Conservation (phyloP, 2,888 invertebrate species). For the Cheilosia variabilis region DNA sequence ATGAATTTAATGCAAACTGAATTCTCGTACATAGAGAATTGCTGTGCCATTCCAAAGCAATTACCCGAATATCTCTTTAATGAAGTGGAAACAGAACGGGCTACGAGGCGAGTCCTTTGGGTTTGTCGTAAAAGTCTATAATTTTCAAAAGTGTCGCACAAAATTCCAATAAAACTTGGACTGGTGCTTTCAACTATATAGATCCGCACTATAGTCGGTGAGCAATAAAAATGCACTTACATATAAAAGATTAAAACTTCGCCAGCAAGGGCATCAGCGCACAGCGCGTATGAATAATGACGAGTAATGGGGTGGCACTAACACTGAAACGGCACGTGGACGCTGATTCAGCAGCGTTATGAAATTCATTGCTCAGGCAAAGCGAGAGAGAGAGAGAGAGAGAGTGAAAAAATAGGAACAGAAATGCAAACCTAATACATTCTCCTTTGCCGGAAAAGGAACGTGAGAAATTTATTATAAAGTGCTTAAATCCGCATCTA, state of each 20-base stretch:
- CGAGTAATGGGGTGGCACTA: constrained; percentile 66
- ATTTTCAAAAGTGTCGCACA: constrained; percentile 42
- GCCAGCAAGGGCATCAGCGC: not conserved
- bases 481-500: constrained; percentile 37
- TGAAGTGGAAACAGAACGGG: constrained; percentile 45
- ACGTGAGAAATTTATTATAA: constrained; percentile 27
- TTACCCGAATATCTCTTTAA: constrained; percentile 63
- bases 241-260: constrained; percentile 61
- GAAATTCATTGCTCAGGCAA: constrained; percentile 51
- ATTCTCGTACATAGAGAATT: constrained; percentile 1
- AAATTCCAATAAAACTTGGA: constrained; percentile 4
- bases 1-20: constrained; percentile 52
- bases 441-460: not conserved
- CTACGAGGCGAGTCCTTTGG: not conserved
- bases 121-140: constrained; percentile 1
- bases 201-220: constrained; percentile 60
- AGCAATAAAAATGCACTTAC: constrained; percentile 71
- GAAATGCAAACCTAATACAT: not conserved
- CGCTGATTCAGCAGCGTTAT: constrained; percentile 56
- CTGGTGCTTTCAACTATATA: constrained; percentile 28
- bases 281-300: constrained; percentile 62
- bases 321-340: constrained; percentile 20
- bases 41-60: constrained; percentile 46
- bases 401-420: not conserved
- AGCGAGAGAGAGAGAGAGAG: constrained; percentile 9